A percentile compares a stretch with the other conserved stretches of the same genome.
These are phyloP conservation scores for Dione juno DNA, from an alignment of 2,888 invertebrate genomes.

Conservation along the genomic window DNA sequence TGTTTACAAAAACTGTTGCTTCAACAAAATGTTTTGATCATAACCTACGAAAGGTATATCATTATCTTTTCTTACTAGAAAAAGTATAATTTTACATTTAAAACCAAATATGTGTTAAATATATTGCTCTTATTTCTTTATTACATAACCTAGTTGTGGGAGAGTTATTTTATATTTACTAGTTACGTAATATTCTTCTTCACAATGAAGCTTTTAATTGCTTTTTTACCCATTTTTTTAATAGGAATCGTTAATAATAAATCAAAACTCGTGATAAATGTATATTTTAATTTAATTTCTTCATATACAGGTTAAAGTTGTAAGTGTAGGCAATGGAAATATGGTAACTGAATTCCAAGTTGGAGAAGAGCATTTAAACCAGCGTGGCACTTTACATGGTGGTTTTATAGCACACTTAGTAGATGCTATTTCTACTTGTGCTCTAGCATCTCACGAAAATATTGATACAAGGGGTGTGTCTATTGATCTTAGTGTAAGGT, in stretches of 20 bases:
- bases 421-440: conserved; percentile 88
- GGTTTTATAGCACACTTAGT: conserved; percentile 92
- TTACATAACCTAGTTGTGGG: background rate
- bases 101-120: background rate
- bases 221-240: no score
- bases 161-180: background rate
- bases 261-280: no score
- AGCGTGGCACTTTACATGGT: conserved; percentile 90
- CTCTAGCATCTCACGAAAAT: conserved; percentile 87
- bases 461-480: conserved; percentile 88
- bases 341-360: conserved; percentile 90
- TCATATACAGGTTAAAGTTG: conserved; percentile 64
- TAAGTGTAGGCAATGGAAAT: conserved; percentile 86
- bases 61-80: background rate
- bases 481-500: conserved; percentile 92
- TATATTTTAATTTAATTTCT: background rate
- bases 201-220: no score
- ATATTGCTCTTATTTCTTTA: background rate
- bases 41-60: conserved; percentile 71
- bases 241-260: no score
- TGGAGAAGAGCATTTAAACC: conserved; percentile 89
- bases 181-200: conserved; percentile 4
- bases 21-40: conserved; percentile 75
- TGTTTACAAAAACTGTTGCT: conserved; percentile 71
- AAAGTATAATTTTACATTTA: background rate